These are phyloP conservation scores for Rousettus leschenaultii DNA, from an alignment of 2,113 vertebrate genomes.

Conservation along the genomic window DNA sequence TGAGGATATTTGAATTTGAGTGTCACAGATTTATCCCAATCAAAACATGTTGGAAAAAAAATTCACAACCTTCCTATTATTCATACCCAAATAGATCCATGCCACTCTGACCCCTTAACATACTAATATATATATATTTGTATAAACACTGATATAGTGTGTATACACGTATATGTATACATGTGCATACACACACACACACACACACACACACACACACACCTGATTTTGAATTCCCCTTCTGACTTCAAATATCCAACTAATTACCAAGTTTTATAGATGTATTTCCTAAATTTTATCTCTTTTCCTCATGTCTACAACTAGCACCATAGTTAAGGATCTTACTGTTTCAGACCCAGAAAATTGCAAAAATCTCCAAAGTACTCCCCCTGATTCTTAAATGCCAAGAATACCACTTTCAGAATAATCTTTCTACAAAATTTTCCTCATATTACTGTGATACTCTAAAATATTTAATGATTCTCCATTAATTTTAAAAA, in stretches of 20 bases:
- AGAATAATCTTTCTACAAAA: not conserved
- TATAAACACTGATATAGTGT: not conserved
- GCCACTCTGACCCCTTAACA: not conserved
- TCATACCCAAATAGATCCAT: not conserved
- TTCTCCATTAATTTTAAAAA: not conserved
- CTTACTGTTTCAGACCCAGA: not conserved
- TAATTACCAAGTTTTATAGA: not conserved
- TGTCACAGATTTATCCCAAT: conserved; percentile 30
- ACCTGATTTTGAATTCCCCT: not conserved
- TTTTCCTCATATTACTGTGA: not conserved
- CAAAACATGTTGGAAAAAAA: conserved; percentile 44
- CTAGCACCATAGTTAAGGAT: not conserved
- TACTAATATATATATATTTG: not conserved
- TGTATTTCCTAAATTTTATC: not conserved
- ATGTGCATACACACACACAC: not conserved
- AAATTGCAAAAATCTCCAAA: not conserved
- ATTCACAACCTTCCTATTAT: not conserved
- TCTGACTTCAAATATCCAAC: not conserved
- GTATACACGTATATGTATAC: not conserved
- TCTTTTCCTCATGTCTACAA: not conserved
- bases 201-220: not conserved
- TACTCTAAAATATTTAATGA: not conserved
- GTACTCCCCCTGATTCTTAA: not conserved
- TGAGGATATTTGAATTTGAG: conserved; percentile 50
- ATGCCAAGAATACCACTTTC: not conserved